Base-by-base conservation (phyloP, 2,888 invertebrate species). In the Amphimallon solstitiale region DNA sequence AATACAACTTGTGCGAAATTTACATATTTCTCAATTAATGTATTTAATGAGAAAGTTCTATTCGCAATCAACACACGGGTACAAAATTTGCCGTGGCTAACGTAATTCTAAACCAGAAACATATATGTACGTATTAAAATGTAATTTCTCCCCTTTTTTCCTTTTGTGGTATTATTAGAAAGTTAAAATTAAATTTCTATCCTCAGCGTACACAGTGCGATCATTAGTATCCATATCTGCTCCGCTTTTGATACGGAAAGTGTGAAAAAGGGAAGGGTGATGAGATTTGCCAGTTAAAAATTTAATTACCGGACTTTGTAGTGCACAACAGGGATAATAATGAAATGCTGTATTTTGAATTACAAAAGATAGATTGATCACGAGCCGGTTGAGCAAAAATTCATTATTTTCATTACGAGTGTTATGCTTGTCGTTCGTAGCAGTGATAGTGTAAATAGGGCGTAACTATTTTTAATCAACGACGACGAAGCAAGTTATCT, bases 251-350 rank as follows among this genome's bases (percentile, higher is more conserved):
- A 38, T 37, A 10, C 59, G 35, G 29, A 23, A 54, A 37, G 59
- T 56, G 64, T 62, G 65, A 65, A 62, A 68, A 68, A 62, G 64
- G 43, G 48, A 60, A 49, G 64, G 34, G 62, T 59, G 56, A 43
- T 38, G 56, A 61, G 68, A 68, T 66, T 66, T 63, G 62, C 62
- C 65, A 29, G 68, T 66, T 65, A 68, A 68, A 68, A 68, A 66
- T 68, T 68, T 65, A 68, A 65, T 68, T 68, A 68, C 61, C 60
- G 43, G 49, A 40, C 62, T 46, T 46, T 46, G 21, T 46, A 46
- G 21, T 21, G 29, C 9, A 59, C 43, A 59, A 59, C 40, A 23
- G 29, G 34, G 43, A 40, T 59, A 56, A 59, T 43, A 59, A 59
- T 43, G 56, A 43, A 59, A 59, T 38, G 56, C 21, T n/a, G 56